Evolutionary conservation across 2,797 vertebrate genomes (phyloP), one percentile per base, ranked within the genome.

Genomic region (Siniperca scherzeri): DNA sequence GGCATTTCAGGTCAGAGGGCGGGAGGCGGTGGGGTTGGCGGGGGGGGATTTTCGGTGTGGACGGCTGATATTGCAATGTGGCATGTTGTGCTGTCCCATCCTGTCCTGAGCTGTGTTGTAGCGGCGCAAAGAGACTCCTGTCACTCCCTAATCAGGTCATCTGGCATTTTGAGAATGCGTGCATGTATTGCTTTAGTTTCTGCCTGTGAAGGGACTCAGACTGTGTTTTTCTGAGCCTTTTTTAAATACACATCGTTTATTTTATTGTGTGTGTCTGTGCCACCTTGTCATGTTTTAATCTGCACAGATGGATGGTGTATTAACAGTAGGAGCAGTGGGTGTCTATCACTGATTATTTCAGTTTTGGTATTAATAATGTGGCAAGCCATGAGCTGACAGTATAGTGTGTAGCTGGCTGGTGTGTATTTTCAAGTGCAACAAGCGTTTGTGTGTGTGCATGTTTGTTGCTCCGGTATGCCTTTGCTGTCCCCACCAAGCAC

Each of bases 1-100:
- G 91, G 84, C 91, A 80, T 95, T 89, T 93, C 88, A 92, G 92
- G 92, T 93, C 92, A 88, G 74, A 88, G 69, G 82, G 67, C 9
- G 78, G 88, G 71, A 76, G 74, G 83, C 7, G 53, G 69, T 1
- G 76, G 73, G 74, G 72, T 69, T 59, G 59, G 70, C 9, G 21
- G 25, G 68, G 46, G 52, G 9, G n/a, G 68, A 27, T 42, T 75
- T 86, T 75, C 11, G 3, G 64, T 33, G 30, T 57, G 69, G 76
- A 65, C 3, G 57, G 70, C 74, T 78, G 75, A 87, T 91, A 80
- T 84, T 84, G 89, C 77, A 77, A 61, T 67, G 84, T 88, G 72
- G 64, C 19, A 52, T 80, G 73, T 74, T 87, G 69, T 83, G 74
- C 60, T 78, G 36, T 83, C 73, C 81, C 67, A 55, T 84, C 61